A percentile compares a stretch with the other conserved stretches of the same genome.
Conservation (phyloP, 2,113 vertebrate species). For the Dolichotis patagonum region DNA sequence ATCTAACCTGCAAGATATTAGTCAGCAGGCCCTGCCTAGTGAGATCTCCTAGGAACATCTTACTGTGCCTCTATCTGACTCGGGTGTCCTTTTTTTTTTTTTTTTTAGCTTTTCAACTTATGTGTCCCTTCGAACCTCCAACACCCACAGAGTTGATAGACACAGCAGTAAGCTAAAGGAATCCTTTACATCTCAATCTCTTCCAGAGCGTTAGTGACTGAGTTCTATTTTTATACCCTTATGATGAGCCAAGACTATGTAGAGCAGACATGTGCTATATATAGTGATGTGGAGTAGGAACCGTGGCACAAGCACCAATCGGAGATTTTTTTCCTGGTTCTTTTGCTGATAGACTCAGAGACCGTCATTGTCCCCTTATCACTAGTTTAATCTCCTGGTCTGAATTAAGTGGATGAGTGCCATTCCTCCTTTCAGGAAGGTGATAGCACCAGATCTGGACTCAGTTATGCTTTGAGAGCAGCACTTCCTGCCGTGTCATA, state of each 20-base stretch:
- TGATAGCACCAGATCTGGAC: not conserved
- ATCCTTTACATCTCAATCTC: constrained; percentile 53
- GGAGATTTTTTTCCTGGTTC: not conserved
- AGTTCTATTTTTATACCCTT: constrained; percentile 68
- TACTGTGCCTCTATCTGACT: constrained; percentile 37
- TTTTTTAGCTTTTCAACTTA: constrained; percentile 31
- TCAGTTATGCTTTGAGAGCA: not conserved
- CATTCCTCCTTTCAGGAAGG: not conserved
- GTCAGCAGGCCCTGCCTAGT: not conserved
- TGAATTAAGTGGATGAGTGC: not conserved
- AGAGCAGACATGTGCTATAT: constrained; percentile 58
- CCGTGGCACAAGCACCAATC: not conserved
- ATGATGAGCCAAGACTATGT: constrained; percentile 28
- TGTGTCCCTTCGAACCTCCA: constrained; percentile 37
- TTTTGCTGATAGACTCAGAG: not conserved
- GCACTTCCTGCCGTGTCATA: not conserved
- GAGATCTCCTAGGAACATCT: not conserved
- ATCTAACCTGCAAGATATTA: constrained; percentile 1
- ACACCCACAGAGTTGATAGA: constrained; percentile 60
- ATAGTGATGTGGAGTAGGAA: not conserved
- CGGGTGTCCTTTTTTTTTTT: constrained; percentile 47
- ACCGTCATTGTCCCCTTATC: not conserved
- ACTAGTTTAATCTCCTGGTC: not conserved
- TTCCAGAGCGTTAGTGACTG: constrained; percentile 34
- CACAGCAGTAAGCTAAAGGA: constrained; percentile 64